phyloP scores from a whole-genome alignment of 64 coral and sea anemone genomes.

The Catalaphyllia jardinei region DNA sequence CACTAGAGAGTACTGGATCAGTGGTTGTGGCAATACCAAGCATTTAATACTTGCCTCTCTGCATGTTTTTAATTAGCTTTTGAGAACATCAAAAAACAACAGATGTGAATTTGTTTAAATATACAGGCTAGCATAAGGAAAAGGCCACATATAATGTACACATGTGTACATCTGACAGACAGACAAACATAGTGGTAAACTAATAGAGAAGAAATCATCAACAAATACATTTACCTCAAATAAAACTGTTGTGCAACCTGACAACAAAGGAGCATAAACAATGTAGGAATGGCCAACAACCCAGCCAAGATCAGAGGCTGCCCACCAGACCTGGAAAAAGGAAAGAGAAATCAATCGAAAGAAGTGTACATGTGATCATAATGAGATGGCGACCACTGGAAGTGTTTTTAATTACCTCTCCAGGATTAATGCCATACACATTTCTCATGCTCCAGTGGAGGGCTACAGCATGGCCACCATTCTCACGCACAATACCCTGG shows the following conservation, averaged over 20 bases:
- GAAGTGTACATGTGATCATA: neutral
- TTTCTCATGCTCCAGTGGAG: slow-evolving; percentile 94
- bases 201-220: no score
- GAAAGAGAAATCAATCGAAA: neutral
- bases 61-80: no score
- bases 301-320: slow-evolving; percentile 98
- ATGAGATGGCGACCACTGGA: no score
- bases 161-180: no score
- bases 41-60: no score
- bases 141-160: no score
- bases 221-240: slow-evolving; percentile 77
- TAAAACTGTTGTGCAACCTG: slow-evolving; percentile 83
- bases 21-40: no score
- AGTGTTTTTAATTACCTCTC: slow-evolving; percentile 63
- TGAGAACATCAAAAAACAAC: no score
- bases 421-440: slow-evolving; percentile 87
- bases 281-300: slow-evolving; percentile 99
- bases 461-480: slow-evolving; percentile 96
- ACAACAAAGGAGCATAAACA: slow-evolving; percentile 85
- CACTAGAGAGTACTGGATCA: no score
- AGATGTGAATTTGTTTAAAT: no score
- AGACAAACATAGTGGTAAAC: no score
- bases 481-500: slow-evolving; percentile 87
- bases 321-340: slow-evolving; percentile 91
- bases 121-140: no score